These are phyloP conservation scores for Sminthopsis crassicaudata DNA, from an alignment of 2,113 vertebrate species.

Conservation along the genomic window DNA sequence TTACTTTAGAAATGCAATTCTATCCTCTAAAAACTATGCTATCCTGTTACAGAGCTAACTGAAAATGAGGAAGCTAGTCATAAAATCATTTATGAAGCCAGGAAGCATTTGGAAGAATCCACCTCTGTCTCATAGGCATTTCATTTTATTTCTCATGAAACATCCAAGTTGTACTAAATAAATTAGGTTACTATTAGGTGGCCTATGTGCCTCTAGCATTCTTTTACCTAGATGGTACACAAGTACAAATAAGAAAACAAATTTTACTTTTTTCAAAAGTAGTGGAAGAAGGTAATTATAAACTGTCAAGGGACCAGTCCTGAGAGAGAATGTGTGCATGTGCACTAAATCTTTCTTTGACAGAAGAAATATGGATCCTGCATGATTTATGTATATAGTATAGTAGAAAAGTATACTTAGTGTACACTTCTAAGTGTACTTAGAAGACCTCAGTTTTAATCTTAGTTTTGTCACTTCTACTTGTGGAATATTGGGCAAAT, in stretches of 20 bases:
- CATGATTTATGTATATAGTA: background rate
- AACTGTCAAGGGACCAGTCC: background rate
- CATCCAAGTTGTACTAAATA: background rate
- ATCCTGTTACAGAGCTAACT: constrained; percentile 42
- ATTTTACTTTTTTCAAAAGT: background rate
- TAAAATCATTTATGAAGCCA: constrained; percentile 40
- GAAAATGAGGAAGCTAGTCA: constrained; percentile 20
- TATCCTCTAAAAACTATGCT: constrained; percentile 9
- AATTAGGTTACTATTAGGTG: background rate
- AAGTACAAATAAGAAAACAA: background rate
- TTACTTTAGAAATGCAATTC: constrained; percentile 50
- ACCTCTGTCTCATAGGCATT: constrained; percentile 1
- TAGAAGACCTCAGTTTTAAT: background rate
- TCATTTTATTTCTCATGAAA: constrained; percentile 31
- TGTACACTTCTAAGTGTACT: background rate
- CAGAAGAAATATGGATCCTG: background rate
- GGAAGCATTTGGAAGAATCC: constrained; percentile 13
- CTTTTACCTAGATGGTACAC: background rate
- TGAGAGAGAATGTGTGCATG: background rate
- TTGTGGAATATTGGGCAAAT: background rate
- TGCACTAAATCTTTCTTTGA: background rate
- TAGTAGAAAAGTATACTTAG: background rate
- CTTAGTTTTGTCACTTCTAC: background rate
- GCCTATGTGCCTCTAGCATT: background rate
- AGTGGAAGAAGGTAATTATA: background rate